Percentiles rank a stretch among this genome's conserved stretches.
phyloP scores from a whole-genome alignment of 37 sponge, comb jelly and placozoan species.

The Corticium candelabrum region DNA sequence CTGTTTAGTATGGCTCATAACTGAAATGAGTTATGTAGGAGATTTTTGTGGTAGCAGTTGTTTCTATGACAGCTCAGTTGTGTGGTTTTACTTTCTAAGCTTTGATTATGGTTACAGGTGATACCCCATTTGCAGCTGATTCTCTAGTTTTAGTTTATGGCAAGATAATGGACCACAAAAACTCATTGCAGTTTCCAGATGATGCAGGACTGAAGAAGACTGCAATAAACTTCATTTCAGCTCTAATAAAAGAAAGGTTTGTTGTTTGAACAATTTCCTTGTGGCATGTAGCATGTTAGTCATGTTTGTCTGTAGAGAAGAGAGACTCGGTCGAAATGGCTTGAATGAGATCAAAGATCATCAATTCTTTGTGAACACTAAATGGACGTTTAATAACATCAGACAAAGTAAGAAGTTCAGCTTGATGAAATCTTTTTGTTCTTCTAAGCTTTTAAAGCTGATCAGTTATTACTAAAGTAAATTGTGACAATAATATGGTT shows the following conservation, averaged over 20 bases:
- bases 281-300: no score
- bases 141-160: slow-evolving; percentile 87
- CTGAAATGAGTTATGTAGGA: neutral
- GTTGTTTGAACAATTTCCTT: no score
- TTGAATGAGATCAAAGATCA: slow-evolving; percentile 57
- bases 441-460: no score
- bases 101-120: no score
- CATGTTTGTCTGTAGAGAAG: slow-evolving; percentile 28
- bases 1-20: slow-evolving; percentile 7
- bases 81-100: no score
- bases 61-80: no score
- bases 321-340: slow-evolving; percentile 59
- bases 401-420: slow-evolving; percentile 21
- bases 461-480: no score
- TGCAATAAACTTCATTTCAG: slow-evolving; percentile 64
- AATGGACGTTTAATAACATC: slow-evolving; percentile 79
- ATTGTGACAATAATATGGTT: no score
- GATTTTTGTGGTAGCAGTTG: no score
- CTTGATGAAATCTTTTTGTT: neutral
- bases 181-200: slow-evolving; percentile 47
- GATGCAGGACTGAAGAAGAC: slow-evolving; percentile 44
- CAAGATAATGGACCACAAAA: slow-evolving; percentile 94
- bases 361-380: slow-evolving; percentile 54
- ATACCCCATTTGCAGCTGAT: slow-evolving; percentile 95
- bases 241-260: slow-evolving; percentile 62